Conservation (phyloP, 2,113 vertebrate species). For the Vombatus ursinus region DNA sequence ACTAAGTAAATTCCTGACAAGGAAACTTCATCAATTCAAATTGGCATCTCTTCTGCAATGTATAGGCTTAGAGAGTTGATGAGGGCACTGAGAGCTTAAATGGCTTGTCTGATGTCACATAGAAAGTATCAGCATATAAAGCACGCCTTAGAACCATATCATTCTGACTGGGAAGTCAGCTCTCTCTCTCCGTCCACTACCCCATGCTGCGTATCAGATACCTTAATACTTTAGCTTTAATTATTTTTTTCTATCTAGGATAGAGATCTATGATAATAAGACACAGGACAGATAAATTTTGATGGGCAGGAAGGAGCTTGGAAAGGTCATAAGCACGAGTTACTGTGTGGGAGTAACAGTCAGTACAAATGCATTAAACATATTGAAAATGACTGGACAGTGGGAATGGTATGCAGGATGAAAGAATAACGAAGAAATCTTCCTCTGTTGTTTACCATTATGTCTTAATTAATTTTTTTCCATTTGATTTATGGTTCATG, state of each 20-base stretch:
- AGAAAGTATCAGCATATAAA: too few species aligned
- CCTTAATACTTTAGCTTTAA: background rate
- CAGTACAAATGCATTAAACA: background rate
- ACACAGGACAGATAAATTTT: background rate
- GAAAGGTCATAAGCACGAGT: background rate
- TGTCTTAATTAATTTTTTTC: background rate
- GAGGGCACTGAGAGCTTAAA: too few species aligned
- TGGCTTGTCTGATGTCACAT: too few species aligned
- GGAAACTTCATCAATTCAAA: too few species aligned
- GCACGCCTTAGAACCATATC: too few species aligned
- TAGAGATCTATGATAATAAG: background rate
- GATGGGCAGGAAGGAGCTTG: background rate
- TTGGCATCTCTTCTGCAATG: too few species aligned
- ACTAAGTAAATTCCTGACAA: too few species aligned
- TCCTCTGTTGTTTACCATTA: too few species aligned
- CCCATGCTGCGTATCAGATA: too few species aligned
- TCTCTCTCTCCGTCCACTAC: too few species aligned
- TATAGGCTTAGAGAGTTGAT: too few species aligned
- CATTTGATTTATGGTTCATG: background rate
- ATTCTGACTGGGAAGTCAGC: too few species aligned
- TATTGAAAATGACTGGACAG: background rate
- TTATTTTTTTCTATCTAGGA: background rate
- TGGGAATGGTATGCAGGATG: background rate
- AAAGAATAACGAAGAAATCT: background rate
- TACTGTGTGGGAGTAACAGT: background rate